Percentiles rank a stretch among this genome's conserved stretches.
These are phyloP conservation scores for Callocephalon fimbriatum DNA, from an alignment of 2,113 vertebrate genomes.

Conservation along the genomic window DNA sequence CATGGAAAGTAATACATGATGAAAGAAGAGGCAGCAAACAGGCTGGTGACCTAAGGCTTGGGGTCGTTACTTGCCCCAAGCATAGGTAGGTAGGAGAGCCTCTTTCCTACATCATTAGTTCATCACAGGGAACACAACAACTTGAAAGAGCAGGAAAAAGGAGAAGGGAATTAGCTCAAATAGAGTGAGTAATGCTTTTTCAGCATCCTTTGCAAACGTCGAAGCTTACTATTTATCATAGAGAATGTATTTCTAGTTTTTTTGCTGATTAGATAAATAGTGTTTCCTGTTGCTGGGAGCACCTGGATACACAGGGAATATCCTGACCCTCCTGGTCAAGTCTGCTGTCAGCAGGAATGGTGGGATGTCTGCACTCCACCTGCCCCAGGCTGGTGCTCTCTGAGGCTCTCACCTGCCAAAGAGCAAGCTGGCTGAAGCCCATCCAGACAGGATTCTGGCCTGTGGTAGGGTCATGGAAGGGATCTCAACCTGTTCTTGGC, in stretches of 20 bases:
- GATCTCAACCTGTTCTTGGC: accelerated
- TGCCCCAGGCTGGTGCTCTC: neutral
- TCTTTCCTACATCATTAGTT: neutral
- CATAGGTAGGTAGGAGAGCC: neutral
- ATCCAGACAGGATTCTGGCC: neutral
- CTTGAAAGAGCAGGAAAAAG: neutral
- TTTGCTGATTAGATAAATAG: neutral
- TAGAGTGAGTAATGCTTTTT: neutral
- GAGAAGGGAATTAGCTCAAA: neutral
- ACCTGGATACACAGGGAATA: neutral
- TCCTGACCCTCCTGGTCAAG: neutral
- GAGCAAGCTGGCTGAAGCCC: neutral
- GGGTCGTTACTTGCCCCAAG: neutral
- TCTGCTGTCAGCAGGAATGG: neutral
- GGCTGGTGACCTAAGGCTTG: neutral
- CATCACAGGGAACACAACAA: neutral
- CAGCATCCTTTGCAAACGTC: neutral
- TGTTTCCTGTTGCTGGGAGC: neutral
- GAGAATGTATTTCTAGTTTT: neutral
- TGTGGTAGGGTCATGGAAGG: neutral
- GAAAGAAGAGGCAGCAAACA: neutral
- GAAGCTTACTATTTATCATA: neutral
- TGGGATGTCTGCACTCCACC: neutral
- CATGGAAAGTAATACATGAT: neutral
- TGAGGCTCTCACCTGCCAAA: neutral